A percentile compares a stretch with the other conserved stretches of the same genome.
Conservation (phyloP, 1,140 invertebrate genomes). For the Radopholus similis region DNA sequence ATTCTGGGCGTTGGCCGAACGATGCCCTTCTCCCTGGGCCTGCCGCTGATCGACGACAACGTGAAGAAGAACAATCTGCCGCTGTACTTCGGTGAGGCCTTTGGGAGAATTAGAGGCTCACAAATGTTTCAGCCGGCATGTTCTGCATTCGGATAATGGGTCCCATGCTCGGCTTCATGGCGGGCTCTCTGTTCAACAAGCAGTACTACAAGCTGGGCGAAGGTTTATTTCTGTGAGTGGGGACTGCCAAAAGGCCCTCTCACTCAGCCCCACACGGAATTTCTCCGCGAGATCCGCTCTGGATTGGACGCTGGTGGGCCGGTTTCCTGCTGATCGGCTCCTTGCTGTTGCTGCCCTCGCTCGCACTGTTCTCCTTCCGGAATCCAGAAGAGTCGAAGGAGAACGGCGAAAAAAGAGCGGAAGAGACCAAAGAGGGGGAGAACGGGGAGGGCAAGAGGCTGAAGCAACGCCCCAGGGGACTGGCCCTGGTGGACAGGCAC, state of each 20-base stretch:
- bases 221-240: no score
- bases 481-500: constrained; percentile 50
- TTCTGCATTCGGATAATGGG: constrained; percentile 59
- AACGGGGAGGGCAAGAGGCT: constrained; percentile 10
- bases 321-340: constrained; percentile 50
- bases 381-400: constrained; percentile 17
- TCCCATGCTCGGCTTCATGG: constrained; percentile 54
- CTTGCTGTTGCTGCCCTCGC: constrained; percentile 38
- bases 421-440: constrained; percentile 1
- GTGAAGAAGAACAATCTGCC: constrained; percentile 53
- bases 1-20: constrained; percentile 54
- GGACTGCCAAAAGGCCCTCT: constrained; percentile 18
- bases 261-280: constrained; percentile 33
- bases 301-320: constrained; percentile 55
- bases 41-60: constrained; percentile 58
- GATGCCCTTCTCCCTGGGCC: constrained; percentile 55
- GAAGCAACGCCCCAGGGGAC: constrained; percentile 17
- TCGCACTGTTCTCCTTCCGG: constrained; percentile 51
- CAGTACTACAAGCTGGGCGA: constrained; percentile 56
- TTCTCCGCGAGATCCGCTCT: constrained; percentile 45
- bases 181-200: constrained; percentile 54
- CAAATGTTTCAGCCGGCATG: constrained; percentile 50
- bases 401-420: constrained; percentile 1
- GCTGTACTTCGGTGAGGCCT: constrained; percentile 50
- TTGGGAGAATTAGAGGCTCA: neutral